Evolutionary conservation across 1,140 invertebrate genomes (phyloP).

Genomic region (Ips nitidus): DNA sequence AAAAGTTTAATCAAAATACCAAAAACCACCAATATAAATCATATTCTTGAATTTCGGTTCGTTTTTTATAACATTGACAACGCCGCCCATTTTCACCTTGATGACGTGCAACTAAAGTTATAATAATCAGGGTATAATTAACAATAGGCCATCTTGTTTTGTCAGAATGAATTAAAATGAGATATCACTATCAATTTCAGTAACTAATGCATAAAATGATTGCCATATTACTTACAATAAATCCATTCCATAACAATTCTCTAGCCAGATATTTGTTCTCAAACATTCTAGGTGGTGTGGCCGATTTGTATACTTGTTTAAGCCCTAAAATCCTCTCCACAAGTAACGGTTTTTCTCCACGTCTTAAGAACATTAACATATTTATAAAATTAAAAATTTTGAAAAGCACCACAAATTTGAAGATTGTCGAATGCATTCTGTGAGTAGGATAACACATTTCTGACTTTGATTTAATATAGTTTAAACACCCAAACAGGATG

Average conservation of each 20-base stretch:
- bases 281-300: constrained; percentile 41
- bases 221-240: constrained; percentile 45
- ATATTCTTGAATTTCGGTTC: not conserved
- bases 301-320: constrained; percentile 45
- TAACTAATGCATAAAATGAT: not conserved
- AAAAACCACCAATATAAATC: not conserved
- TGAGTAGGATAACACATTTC: constrained; percentile 43
- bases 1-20: not conserved
- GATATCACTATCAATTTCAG: not conserved
- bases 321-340: constrained; percentile 48
- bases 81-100: too few species aligned
- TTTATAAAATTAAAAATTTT: constrained; percentile 48
- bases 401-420: constrained; percentile 37
- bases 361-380: constrained; percentile 47
- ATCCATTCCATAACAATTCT: constrained; percentile 52
- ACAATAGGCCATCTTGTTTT: too few species aligned
- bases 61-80: too few species aligned
- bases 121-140: too few species aligned
- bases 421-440: constrained; percentile 38
- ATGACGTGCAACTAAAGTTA: too few species aligned
- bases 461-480: constrained; percentile 45
- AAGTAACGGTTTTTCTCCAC: constrained; percentile 46
- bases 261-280: constrained; percentile 48
- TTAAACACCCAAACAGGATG: constrained; percentile 38
- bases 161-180: too few species aligned